These are phyloP conservation scores for Aythya fuligula DNA, from an alignment of 2,797 vertebrate genomes.

Conservation along the genomic window DNA sequence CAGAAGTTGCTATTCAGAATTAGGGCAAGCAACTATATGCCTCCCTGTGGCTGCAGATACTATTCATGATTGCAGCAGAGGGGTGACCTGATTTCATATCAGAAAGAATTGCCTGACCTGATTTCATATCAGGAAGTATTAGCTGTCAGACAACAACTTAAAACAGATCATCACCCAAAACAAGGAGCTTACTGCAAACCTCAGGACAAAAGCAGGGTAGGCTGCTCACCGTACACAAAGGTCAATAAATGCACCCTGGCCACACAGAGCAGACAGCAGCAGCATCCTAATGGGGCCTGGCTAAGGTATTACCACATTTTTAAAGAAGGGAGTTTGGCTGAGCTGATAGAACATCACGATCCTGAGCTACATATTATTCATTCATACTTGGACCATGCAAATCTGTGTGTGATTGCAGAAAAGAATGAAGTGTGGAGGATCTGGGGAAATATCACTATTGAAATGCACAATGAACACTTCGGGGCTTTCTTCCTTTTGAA, in stretches of 20 bases:
- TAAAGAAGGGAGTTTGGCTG: slow-evolving; percentile 79
- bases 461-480: neutral
- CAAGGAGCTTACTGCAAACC: slow-evolving; percentile 8
- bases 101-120: slow-evolving; percentile 82
- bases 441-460: neutral
- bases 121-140: slow-evolving; percentile 76
- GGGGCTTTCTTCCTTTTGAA: slow-evolving; percentile 17
- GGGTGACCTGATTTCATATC: slow-evolving; percentile 79
- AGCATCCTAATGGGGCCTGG: slow-evolving; percentile 63
- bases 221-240: neutral
- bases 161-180: slow-evolving; percentile 50
- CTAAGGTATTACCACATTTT: slow-evolving; percentile 82
- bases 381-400: slow-evolving; percentile 81
- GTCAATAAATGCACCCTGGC: neutral
- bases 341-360: slow-evolving; percentile 76
- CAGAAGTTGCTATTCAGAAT: slow-evolving; percentile 36
- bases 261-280: neutral
- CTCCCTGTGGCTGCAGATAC: slow-evolving; percentile 58
- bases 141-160: slow-evolving; percentile 34
- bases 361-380: slow-evolving; percentile 79
- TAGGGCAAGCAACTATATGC: slow-evolving; percentile 21
- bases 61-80: slow-evolving; percentile 68
- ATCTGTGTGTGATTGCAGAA: slow-evolving; percentile 81
- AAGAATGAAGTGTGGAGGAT: slow-evolving; percentile 78
- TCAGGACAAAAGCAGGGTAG: neutral